These are phyloP conservation scores for Acrocyrtus sp. DNA, from an alignment of 2,888 invertebrate species.

Conservation along the genomic window DNA sequence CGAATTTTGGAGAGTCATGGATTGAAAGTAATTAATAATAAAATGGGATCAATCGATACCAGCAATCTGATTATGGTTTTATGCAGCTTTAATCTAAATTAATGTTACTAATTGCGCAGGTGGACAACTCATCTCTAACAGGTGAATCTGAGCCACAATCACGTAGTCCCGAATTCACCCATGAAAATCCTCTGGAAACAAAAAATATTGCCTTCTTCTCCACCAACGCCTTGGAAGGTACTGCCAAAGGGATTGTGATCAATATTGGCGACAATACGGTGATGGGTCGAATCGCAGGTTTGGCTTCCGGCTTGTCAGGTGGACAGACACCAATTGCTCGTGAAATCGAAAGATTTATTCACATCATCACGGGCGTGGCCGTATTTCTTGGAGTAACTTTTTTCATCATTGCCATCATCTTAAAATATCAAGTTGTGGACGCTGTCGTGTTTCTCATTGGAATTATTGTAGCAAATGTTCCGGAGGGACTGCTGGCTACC, in stretches of 20 bases:
- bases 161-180: slow-evolving; percentile 73
- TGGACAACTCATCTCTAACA: slow-evolving; percentile 78
- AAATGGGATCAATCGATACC: too few relatives aligned
- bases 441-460: slow-evolving; percentile 91
- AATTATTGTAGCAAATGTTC: slow-evolving; percentile 99
- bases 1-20: slow-evolving; percentile 69
- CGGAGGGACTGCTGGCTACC: slow-evolving; percentile 96
- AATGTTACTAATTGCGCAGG: slow-evolving; percentile 65
- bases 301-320: slow-evolving; percentile 91
- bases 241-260: slow-evolving; percentile 90
- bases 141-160: slow-evolving; percentile 80
- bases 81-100: not conserved
- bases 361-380: slow-evolving; percentile 95
- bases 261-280: slow-evolving; percentile 95
- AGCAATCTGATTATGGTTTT: too few relatives aligned
- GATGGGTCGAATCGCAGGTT: slow-evolving; percentile 94
- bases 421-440: slow-evolving; percentile 98
- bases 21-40: too few relatives aligned
- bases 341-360: slow-evolving; percentile 99
- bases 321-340: slow-evolving; percentile 98
- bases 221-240: slow-evolving; percentile 67
- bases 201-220: slow-evolving; percentile 66
- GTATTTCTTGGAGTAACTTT: slow-evolving; percentile 75
- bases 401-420: slow-evolving; percentile 95
- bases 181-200: slow-evolving; percentile 66